Percentiles rank a stretch among this genome's conserved stretches.
These are phyloP conservation scores for Tetragonisca angustula DNA, from an alignment of 2,888 invertebrate genomes.

Conservation along the genomic window DNA sequence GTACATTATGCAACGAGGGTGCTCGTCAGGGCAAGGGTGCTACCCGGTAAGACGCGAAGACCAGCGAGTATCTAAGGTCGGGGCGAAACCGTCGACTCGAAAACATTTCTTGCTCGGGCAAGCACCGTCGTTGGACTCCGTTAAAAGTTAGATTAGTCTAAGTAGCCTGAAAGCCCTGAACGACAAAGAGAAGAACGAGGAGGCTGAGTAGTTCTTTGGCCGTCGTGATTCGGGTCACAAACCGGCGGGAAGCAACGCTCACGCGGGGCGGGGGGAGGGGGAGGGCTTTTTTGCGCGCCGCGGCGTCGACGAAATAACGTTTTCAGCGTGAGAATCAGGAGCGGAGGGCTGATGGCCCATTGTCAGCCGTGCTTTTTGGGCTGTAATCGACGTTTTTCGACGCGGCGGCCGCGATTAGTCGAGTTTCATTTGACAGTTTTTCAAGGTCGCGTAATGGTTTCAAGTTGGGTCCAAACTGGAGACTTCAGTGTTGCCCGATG, in stretches of 20 bases:
- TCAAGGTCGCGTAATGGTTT: background rate
- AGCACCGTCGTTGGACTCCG: slow-evolving; percentile 52
- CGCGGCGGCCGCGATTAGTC: no score
- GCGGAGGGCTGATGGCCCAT: background rate
- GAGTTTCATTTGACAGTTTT: background rate
- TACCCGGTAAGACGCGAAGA: slow-evolving; percentile 51
- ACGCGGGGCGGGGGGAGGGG: no score
- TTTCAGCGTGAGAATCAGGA: background rate
- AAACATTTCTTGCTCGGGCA: slow-evolving; percentile 68
- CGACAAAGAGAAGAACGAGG: slow-evolving; percentile 48
- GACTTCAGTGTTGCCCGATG: no score
- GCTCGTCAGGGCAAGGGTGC: slow-evolving; percentile 64
- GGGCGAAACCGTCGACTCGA: slow-evolving; percentile 34
- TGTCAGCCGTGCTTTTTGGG: background rate
- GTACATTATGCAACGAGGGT: slow-evolving; percentile 72
- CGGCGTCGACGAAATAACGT: background rate
- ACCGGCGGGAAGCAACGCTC: background rate
- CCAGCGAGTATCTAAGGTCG: slow-evolving; percentile 58
- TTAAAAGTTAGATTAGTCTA: slow-evolving; percentile 68
- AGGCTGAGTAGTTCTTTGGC: slow-evolving; percentile 40
- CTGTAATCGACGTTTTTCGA: background rate
- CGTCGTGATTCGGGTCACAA: slow-evolving; percentile 46
- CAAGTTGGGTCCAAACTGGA: no score
- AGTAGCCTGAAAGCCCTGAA: slow-evolving; percentile 64
- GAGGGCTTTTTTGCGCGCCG: slow-evolving; percentile 3